Conservation (phyloP, 2,113 vertebrate species). For the Ceuthmochares aereus region DNA sequence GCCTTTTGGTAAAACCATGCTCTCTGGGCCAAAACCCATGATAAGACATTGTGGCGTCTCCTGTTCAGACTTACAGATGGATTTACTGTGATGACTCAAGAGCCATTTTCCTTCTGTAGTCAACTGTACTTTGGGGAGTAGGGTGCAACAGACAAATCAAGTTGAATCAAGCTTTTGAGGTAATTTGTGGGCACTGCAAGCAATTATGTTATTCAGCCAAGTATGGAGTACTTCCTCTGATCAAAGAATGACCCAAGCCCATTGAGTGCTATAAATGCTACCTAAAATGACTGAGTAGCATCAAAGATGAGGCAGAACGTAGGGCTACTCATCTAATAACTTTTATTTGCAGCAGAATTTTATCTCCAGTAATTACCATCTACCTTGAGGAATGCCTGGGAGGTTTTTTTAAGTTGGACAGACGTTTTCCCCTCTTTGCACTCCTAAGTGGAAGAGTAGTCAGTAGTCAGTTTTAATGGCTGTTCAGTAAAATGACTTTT, state of each 20-base stretch:
- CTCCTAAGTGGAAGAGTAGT: not conserved
- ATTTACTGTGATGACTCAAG: not conserved
- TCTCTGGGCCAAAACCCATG: not conserved
- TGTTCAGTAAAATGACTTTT: not conserved
- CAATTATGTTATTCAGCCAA: not conserved
- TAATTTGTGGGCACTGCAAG: not conserved
- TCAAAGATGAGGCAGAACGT: not conserved
- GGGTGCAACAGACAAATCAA: not conserved
- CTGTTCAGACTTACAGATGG: not conserved
- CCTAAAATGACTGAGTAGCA: not conserved
- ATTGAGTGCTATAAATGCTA: not conserved
- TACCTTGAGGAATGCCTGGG: not conserved
- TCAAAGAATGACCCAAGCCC: not conserved
- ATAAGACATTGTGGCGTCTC: not conserved
- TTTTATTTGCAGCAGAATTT: not conserved
- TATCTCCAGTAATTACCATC: conserved; percentile 4
- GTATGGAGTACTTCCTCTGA: not conserved
- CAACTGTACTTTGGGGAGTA: not conserved
- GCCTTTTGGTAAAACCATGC: not conserved
- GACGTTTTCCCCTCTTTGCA: not conserved
- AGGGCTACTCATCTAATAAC: not conserved
- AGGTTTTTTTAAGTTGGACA: not conserved
- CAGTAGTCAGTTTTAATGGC: not conserved
- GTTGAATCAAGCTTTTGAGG: not conserved
- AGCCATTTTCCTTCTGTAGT: conserved; percentile 11